phyloP scores from a whole-genome alignment of 2,888 invertebrate genomes.

The Drosophila seclusa region DNA sequence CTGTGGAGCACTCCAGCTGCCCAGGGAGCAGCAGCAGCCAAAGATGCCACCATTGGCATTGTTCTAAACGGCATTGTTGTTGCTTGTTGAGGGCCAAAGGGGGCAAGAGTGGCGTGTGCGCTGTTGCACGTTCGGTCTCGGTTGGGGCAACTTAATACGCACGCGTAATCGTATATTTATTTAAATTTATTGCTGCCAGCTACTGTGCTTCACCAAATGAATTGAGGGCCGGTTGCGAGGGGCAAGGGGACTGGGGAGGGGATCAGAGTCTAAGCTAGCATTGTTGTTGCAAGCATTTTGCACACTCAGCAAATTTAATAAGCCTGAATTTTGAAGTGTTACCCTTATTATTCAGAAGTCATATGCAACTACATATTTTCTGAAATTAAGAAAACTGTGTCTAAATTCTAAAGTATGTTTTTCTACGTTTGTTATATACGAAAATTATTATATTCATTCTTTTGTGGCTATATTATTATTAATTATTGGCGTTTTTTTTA shows the following conservation, averaged over 20 bases:
- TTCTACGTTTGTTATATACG: too few relatives aligned
- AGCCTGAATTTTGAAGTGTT: background rate
- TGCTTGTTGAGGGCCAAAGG: background rate
- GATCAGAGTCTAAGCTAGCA: conserved; percentile 5
- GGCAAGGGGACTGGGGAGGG: background rate
- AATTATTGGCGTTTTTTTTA: too few relatives aligned
- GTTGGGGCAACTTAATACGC: conserved; percentile 79
- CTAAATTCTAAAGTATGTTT: background rate
- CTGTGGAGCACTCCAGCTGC: conserved; percentile 20
- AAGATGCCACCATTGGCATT: conserved; percentile 53
- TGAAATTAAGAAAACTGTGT: background rate
- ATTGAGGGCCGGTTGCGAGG: background rate
- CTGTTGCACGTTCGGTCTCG: conserved; percentile 22
- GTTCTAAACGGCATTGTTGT: conserved; percentile 58
- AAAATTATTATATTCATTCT: too few relatives aligned
- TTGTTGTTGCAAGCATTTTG: conserved; percentile 34
- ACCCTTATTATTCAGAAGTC: rapidly evolving
- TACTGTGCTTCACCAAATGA: conserved; percentile 48
- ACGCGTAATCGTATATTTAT: conserved; percentile 82
- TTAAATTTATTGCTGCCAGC: conserved; percentile 80
- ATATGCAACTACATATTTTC: background rate
- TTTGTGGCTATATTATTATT: too few relatives aligned
- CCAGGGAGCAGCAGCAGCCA: conserved; percentile 20
- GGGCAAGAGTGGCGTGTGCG: background rate
- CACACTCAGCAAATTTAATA: conserved; percentile 2